Evolutionary conservation across 2,888 invertebrate species (phyloP), one percentile per base, ranked within the genome.

Genomic region (Piscicola geometra): DNA sequence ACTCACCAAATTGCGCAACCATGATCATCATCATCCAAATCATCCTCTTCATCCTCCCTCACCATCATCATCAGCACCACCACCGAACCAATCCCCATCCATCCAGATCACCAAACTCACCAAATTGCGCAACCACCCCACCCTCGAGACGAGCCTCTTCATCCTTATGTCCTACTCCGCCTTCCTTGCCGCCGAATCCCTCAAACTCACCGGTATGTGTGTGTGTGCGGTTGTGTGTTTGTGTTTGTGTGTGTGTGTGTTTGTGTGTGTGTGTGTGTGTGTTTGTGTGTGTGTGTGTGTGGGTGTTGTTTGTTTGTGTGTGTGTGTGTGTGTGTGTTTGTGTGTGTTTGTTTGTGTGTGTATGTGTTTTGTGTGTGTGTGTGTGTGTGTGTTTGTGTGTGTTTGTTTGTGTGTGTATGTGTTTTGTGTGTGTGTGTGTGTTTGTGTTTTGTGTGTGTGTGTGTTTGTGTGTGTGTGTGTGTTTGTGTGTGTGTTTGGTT

Each of bases 81-180:
- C n/a, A n/a, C 5, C 25, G 60, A 18, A 56, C n/a, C 25, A 3
- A 25, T 21, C n/a, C 9, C n/a, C 5, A 18, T 21, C n/a, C 25
- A 18, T 56, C 5, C 75, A 83, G 82, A 78, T 85, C 33, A 85
- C 96, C 0, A 96, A 96, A 88, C 96, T 93, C 86, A 96, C 96
- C 12, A 90, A 93, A 82, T 91, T 97, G 28, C 89, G 93, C 78
- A 97, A 98, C 83, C 96, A 95, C 88, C 96, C 98, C 0, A 87
- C 97, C 66, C 87, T 99, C 82, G 98, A 99, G 86, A 94, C 96
- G 0, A 93, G 96, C 0, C 89, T 99, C 60, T 98, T 99, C 87
- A 93, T 98, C 74, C 89, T 99, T 75, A 96, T 96, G 94, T 97
- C 97, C 0, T 99, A 98, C 85, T 93, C 93, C 81, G 94, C 97